phyloP scores from a whole-genome alignment of 2,113 vertebrate genomes.

The Dolichotis patagonum region DNA sequence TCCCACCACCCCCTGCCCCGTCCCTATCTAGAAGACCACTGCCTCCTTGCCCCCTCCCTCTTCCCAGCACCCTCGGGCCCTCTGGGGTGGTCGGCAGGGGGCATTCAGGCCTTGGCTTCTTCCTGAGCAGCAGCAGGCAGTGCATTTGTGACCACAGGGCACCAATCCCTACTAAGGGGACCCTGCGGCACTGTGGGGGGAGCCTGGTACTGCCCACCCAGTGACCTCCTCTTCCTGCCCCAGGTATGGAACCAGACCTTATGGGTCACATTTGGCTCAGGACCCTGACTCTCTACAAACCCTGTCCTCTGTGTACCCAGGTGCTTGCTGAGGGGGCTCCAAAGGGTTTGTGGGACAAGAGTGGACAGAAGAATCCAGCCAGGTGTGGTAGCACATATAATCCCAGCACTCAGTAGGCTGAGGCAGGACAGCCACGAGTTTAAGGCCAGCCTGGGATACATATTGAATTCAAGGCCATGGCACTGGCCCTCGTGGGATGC shows the following conservation, averaged over 20 bases:
- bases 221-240: neutral
- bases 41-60: neutral
- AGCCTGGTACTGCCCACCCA: neutral
- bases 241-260: neutral
- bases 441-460: neutral
- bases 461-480: neutral
- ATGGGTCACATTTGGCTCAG: neutral
- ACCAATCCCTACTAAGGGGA: accelerated
- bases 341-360: neutral
- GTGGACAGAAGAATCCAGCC: neutral
- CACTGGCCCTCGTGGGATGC: neutral
- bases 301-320: neutral
- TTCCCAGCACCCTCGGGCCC: neutral
- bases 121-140: neutral
- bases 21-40: neutral
- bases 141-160: neutral
- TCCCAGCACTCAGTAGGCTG: neutral
- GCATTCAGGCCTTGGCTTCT: neutral
- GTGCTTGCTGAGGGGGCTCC: neutral
- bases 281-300: neutral
- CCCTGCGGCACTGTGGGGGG: neutral
- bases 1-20: too few species aligned
- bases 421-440: neutral
- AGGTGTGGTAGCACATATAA: neutral
- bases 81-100: accelerated